Evolutionary conservation across 2,797 vertebrate species (phyloP).

Genomic region (Microhierax caerulescens): DNA sequence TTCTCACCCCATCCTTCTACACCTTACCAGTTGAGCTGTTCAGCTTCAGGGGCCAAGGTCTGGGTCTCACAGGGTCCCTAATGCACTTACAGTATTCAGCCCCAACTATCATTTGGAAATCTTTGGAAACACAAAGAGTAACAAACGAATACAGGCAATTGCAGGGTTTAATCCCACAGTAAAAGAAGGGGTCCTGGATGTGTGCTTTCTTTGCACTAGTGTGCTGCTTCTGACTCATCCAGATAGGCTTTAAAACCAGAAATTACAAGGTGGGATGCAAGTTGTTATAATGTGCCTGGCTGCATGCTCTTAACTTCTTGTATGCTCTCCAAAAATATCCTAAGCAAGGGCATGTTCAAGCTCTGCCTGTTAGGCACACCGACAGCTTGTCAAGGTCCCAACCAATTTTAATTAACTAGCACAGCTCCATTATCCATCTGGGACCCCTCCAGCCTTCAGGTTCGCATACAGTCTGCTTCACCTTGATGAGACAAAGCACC

Average conservation of each 20-base stretch:
- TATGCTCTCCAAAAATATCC: background rate
- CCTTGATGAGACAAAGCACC: background rate
- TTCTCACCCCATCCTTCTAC: background rate
- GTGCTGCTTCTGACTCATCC: background rate
- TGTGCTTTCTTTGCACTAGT: background rate
- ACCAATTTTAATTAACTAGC: background rate
- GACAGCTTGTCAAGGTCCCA: background rate
- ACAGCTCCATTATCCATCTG: background rate
- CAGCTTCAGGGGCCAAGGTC: background rate
- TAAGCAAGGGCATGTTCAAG: background rate
- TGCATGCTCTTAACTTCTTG: background rate
- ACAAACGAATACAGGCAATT: fast-evolving
- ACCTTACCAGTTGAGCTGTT: background rate
- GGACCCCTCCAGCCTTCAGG: background rate
- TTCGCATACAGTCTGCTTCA: background rate
- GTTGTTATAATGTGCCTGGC: background rate
- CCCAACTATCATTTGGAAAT: background rate
- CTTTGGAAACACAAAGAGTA: background rate
- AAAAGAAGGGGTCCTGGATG: background rate
- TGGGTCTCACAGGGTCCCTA: background rate
- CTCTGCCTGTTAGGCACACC: background rate
- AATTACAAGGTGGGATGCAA: background rate
- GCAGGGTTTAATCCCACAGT: background rate
- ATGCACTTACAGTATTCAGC: background rate
- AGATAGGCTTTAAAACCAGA: background rate